Evolutionary conservation across 2,113 vertebrate species (phyloP), one percentile per base, ranked within the genome.

Genomic region (Podarcis raffonei): DNA sequence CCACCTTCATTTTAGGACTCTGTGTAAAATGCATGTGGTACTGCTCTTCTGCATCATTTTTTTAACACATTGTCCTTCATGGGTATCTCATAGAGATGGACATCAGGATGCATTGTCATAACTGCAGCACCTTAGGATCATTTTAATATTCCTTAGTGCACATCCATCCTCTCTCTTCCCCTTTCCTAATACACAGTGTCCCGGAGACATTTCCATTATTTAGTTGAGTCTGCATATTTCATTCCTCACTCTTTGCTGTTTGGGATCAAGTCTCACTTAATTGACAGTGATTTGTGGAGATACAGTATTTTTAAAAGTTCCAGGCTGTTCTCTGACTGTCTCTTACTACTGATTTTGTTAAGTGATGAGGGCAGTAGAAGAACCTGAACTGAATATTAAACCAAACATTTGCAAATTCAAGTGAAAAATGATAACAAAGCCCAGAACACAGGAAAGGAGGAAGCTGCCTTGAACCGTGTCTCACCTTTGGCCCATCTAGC

Each of bases 51-150:
- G 90, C 96, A 53, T 96, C 95, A 96, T 96, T 94, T 96, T 96
- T 62, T 62, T 96, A 97, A 97, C 95, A 94, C 96, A 97, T 95
- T 94, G 93, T 89, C 94, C 95, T 92, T 93, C 95, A 93, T 86
- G 83, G 83, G 91, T 95, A 89, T 92, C 94, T 96, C 95, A 96
- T 97, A 95, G 96, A 95, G 93, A 90, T 94, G 94, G 95, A 96
- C 84, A 94, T 96, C 94, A 95, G 95, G 96, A 93, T 95, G 90
- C 94, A 95, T 94, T 96, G 93, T 96, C 90, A 92, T 95, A 96
- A 76, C 90, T 93, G 91, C 93, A 94, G 91, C 94, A 94, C 91
- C 95, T 90, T 89, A 90, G 88, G 95, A 95, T 95, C 88, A 93
- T 96, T 93, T 95, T 90, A 81, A 89, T 91, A 94, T 94, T 94